phyloP scores from a whole-genome alignment of 2,113 vertebrate genomes.

The Epinephelus fuscoguttatus region DNA sequence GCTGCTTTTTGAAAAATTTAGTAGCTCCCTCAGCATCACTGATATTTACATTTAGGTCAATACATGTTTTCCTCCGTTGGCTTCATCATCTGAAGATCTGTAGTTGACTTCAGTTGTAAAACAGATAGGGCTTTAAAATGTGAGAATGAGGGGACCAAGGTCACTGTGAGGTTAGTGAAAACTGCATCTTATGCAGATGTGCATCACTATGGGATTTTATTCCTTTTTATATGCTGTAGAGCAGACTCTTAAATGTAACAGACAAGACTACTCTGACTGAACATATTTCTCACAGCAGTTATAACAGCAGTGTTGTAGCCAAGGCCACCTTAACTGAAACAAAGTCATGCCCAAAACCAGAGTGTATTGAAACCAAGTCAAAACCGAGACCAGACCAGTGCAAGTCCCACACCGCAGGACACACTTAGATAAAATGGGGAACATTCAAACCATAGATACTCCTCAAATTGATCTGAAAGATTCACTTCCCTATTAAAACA shows the following conservation, averaged over 20 bases:
- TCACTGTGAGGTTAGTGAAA: not conserved
- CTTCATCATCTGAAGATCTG: not conserved
- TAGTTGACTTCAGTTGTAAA: not conserved
- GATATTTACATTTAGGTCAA: not conserved
- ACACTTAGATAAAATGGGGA: no score
- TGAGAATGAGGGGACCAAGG: not conserved
- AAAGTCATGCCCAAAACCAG: no score
- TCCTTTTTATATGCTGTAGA: not conserved
- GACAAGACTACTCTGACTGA: not conserved
- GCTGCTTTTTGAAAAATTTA: not conserved
- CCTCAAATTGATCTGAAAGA: no score
- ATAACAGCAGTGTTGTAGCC: no score
- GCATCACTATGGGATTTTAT: not conserved
- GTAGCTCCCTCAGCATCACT: not conserved
- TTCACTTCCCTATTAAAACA: no score
- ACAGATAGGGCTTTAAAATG: not conserved
- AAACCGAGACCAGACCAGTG: no score
- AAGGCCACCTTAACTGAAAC: no score
- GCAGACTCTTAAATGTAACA: not conserved
- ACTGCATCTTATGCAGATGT: not conserved
- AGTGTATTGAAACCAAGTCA: no score
- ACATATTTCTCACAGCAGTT: not conserved
- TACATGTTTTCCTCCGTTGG: not conserved
- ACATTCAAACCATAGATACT: no score
- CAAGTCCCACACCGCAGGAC: no score